These are phyloP conservation scores for Clarias batrachus DNA, from an alignment of 2,113 vertebrate species.

Conservation along the genomic window DNA sequence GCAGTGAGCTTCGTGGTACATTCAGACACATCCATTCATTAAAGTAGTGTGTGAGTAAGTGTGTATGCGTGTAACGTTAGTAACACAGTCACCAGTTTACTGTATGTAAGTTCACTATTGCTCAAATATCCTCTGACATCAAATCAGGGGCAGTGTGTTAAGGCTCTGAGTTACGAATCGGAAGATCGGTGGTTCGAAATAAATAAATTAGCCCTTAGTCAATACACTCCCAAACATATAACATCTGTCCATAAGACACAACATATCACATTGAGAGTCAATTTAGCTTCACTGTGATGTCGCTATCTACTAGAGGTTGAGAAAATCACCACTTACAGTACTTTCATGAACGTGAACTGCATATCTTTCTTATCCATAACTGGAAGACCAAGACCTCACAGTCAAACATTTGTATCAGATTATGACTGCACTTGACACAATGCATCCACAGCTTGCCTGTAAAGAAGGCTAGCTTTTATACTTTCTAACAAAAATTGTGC, in stretches of 20 bases:
- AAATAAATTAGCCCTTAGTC: background rate
- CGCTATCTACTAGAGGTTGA: background rate
- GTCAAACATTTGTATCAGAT: background rate
- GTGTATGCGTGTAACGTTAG: too few species aligned
- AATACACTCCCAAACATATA: conserved; percentile 15
- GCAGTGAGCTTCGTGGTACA: too few species aligned
- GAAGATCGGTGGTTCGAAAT: too few species aligned
- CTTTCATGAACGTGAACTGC: background rate
- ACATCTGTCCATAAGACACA: background rate
- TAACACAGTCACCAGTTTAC: too few species aligned
- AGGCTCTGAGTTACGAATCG: too few species aligned
- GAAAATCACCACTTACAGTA: background rate
- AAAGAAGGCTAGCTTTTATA: background rate
- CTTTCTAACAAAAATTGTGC: background rate
- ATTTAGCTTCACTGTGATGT: conserved; percentile 9
- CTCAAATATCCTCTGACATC: too few species aligned
- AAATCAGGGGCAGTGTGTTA: too few species aligned
- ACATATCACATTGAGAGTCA: conserved; percentile 12
- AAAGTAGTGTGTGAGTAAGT: too few species aligned
- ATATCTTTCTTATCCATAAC: background rate
- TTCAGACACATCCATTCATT: too few species aligned
- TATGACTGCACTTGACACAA: background rate
- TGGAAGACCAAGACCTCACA: background rate
- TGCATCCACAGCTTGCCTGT: background rate
- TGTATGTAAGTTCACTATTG: too few species aligned